Conservation (phyloP, 2,888 invertebrate species). For the Amphipoea oculea region DNA sequence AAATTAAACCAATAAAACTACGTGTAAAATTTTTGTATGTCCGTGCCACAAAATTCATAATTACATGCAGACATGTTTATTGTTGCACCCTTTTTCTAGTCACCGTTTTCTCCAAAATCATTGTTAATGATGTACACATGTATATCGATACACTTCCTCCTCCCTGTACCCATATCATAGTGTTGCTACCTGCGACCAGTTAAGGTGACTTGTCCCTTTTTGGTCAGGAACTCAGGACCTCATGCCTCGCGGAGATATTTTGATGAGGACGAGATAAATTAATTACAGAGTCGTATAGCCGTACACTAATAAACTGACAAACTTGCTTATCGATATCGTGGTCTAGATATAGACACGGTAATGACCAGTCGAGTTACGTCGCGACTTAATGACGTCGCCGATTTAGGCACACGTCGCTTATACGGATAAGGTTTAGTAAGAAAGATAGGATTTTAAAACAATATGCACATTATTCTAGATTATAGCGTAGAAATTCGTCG, state of each 20-base stretch:
- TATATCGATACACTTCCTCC: constrained; percentile 41
- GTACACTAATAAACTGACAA: constrained; percentile 80
- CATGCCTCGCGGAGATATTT: constrained; percentile 83
- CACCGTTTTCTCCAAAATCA: neutral
- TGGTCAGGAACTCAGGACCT: constrained; percentile 81
- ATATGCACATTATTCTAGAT: neutral
- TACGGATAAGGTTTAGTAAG: constrained; percentile 46
- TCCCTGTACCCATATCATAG: constrained; percentile 39
- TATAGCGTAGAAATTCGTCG: neutral
- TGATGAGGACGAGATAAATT: constrained; percentile 87
- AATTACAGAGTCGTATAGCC: constrained; percentile 79
- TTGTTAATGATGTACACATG: neutral
- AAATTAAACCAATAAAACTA: neutral
- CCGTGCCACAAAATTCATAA: neutral
- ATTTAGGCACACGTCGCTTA: constrained; percentile 59
- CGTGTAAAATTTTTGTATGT: neutral
- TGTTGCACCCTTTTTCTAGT: neutral
- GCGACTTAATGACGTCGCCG: constrained; percentile 67
- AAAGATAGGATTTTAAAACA: constrained; percentile 30
- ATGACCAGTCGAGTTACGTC: constrained; percentile 66
- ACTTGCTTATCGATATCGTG: constrained; percentile 80
- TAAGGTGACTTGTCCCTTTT: constrained; percentile 55
- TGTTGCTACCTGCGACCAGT: constrained; percentile 45
- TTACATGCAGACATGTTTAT: too few species aligned
- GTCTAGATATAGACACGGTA: constrained; percentile 74